Evolutionary conservation across 2,888 invertebrate genomes (phyloP), one percentile per base, ranked within the genome.

Genomic region (Listrodromus nycthemerus): DNA sequence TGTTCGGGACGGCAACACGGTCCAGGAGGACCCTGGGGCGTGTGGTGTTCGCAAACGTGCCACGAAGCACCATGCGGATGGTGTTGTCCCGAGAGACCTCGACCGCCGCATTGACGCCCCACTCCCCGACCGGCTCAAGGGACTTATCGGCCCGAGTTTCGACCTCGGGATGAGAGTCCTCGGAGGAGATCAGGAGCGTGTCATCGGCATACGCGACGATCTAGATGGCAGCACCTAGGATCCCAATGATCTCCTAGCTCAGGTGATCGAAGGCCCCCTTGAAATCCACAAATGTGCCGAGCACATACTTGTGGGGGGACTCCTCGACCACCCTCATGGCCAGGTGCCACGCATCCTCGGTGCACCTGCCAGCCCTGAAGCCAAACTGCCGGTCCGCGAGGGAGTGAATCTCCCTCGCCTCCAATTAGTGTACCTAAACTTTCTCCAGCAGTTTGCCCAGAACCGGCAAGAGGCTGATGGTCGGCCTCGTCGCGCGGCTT

Each of bases 11-110:
- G n/a, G n/a, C n/a, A n/a, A n/a, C n/a, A n/a, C n/a, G n/a, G n/a
- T n/a, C n/a, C n/a, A n/a, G n/a, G n/a, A n/a, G n/a, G n/a, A 80
- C 80, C 83, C 83, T 16, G 48, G 71, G 71, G 24, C 13, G 30
- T 24, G 41, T 71, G 33, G 71, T 37, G 71, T 13, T 33, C 19
- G 33, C 33, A 2, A 33, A 33, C 33, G 1, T 33, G 33, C 33
- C 33, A 2, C 33, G 33, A 33, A 33, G 33, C 33, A 33, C 33
- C 33, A 33, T 33, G 33, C 33, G 8, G 1, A 33, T 8, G 33
- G 33, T 33, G 7, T 33, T 33, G 33, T 33, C 33, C 8, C 33
- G 33, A 33, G 33, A 33, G 33, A 33, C 55, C 8, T 61, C 74
- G 21, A 74, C 74, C 21, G 48, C 74, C 21, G 74, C 48, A 19